Base-by-base conservation (phyloP, 2,797 vertebrate genomes). In the Phalloptychus januarius region DNA sequence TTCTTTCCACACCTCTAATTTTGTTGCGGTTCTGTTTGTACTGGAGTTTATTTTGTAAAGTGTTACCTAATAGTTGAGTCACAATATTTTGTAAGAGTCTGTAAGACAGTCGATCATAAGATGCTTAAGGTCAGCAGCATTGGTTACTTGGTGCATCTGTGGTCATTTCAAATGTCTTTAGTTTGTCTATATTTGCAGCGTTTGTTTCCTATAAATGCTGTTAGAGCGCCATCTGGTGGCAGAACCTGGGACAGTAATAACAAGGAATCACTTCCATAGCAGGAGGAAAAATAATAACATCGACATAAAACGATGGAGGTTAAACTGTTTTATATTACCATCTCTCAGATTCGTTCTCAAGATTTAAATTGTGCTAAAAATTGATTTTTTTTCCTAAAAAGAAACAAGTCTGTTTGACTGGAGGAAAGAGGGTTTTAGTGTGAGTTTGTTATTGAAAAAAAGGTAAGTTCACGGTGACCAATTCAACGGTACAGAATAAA, bases 151-250 rank as follows among this genome's bases (percentile, higher is more conserved):
- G 23, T 25, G 20, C 38, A 25, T n/a, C 65, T n/a, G 25, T 1
- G 65, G 38, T n/a, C 63, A 5, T 36, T n/a, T 44, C 8, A 70
- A 58, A 16, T 58, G 65, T 50, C 13, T 86, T 78, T 85, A 72
- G 4, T n/a, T 84, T 86, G 86, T 83, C 89, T 78, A 83, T 7
- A 73, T 80, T 33, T 80, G 81, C 81, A 86, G 13, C 16, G 25
- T 36, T 61, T 7, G 40, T 11, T 7, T 75, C 33, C 23, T 46
- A 58, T 45, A 28, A 16, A n/a, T 52, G 16, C 56, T 76, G 40
- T 52, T 76, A 40, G 58, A 67, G 83, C 90, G 44, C 90, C 90
- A 85, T 76, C 89, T 92, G 76, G 74, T 90, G 92, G 92, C 52
- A 28, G 4, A 74, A 45, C 15, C 10, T 0, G 23, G 25, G 23